Conservation (phyloP, 2,888 invertebrate genomes). For the Cyaniris semiargus region DNA sequence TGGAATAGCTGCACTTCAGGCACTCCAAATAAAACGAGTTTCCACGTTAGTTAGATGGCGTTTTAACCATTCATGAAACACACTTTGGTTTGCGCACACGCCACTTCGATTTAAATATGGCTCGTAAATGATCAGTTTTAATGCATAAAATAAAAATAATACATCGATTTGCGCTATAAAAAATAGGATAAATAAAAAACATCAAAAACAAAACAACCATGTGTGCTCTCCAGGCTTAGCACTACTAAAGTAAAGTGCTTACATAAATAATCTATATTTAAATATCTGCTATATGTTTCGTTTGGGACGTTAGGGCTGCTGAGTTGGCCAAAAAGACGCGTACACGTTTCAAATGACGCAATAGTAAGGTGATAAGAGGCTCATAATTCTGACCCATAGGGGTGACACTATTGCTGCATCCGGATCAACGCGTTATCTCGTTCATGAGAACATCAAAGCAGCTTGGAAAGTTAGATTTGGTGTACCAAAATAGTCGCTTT, state of each 20-base stretch:
- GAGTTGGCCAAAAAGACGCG: background rate
- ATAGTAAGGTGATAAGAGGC: background rate
- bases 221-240: background rate
- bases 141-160: background rate
- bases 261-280: constrained; percentile 21
- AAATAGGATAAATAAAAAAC: background rate
- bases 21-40: background rate
- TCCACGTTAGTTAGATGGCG: background rate
- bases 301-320: background rate
- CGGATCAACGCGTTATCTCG: background rate
- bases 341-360: background rate
- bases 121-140: background rate
- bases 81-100: too few relatives aligned
- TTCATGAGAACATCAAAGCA: background rate
- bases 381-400: constrained; percentile 10
- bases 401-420: constrained; percentile 1
- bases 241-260: constrained; percentile 17
- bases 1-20: background rate
- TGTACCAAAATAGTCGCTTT: background rate
- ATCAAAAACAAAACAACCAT: background rate
- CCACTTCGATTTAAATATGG: background rate
- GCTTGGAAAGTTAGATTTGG: background rate
- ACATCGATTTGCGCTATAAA: background rate
- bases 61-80: background rate
- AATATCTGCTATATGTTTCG: background rate